A percentile compares a stretch with the other conserved stretches of the same genome.
These are phyloP conservation scores for Hippopotamyrus pictus DNA, from an alignment of 2,797 vertebrate genomes.

Conservation along the genomic window DNA sequence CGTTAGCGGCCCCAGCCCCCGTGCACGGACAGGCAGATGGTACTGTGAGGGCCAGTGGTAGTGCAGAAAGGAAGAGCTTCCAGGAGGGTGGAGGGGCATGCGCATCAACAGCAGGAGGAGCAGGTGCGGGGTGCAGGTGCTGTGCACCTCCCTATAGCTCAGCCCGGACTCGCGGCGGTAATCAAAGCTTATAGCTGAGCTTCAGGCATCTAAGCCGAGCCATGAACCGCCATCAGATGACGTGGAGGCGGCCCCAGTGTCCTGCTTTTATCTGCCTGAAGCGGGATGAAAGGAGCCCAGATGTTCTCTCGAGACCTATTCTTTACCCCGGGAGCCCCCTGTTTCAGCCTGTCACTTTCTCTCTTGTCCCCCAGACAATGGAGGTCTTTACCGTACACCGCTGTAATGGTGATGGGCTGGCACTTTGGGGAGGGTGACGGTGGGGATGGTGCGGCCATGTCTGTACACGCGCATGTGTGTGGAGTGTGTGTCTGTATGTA, in stretches of 20 bases:
- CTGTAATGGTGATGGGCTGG: conserved; percentile 19
- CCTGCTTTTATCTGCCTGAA: conserved; percentile 12
- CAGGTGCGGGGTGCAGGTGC: not conserved
- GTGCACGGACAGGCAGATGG: not conserved
- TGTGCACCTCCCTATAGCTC: not conserved
- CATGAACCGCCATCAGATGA: conserved; percentile 22
- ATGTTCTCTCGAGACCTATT: conserved; percentile 23
- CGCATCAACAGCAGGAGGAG: not conserved
- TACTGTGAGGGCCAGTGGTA: not conserved
- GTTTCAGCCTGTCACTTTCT: conserved; percentile 9
- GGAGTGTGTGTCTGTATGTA: not conserved
- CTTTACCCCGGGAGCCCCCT: not conserved
- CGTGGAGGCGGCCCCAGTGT: not conserved
- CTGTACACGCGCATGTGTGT: not conserved
- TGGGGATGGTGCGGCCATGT: not conserved
- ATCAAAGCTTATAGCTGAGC: conserved; percentile 19
- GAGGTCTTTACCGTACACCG: conserved; percentile 28
- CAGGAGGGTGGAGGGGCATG: not conserved
- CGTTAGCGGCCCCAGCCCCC: not conserved
- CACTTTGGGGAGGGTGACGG: not conserved
- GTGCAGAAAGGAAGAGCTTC: not conserved
- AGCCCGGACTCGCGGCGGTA: conserved; percentile 28
- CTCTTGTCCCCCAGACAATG: conserved; percentile 10
- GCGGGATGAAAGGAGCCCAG: conserved; percentile 20
- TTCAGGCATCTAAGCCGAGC: conserved; percentile 19